Base-by-base conservation (phyloP, 2,888 invertebrate species). In the Pomacea canaliculata region DNA sequence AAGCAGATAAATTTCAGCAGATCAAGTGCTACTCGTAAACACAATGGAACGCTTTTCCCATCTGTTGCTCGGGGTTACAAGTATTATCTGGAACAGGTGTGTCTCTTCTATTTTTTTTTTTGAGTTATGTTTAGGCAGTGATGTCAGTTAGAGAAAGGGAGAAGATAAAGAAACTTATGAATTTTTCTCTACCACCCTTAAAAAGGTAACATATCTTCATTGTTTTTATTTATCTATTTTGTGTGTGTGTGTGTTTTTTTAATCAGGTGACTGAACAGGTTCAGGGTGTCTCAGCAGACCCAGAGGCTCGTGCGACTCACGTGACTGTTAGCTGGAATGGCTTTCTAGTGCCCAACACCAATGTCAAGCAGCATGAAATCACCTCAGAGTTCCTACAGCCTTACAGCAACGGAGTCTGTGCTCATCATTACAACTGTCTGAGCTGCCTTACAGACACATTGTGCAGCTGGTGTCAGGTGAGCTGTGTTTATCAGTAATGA, bases 371-470 rank as follows among this genome's bases (percentile, higher is more conserved):
- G 9, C 85, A 87, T 76, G 78, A 81, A 19, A 83, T 90, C 63
- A 84, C 84, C 12, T 83, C 83, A 2, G 89, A 89, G 78, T 90
- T 88, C 89, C 92, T 97, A 80, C 97, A 97, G 89, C 97, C 97
- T 0, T 97, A 94, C 90, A 95, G 95, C 75, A 93, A 94, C 51
- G 85, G 84, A 8, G 82, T 73, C 48, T 97, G 97, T 88, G 91
- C 92, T 0, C 93, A 93, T 73, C 95, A 96, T 90, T 94, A 92
- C 81, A 97, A 96, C 91, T 97, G 97, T 87, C 92, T 97, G 59
- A 94, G 96, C 80, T 97, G 97, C 88, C 92, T 97, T 74, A 94
- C 95, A 0, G 97, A 97, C 91, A 94, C 95, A 0, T 93, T 94
- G 23, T 98, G 98, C 88, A 96, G 96, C 2, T 98, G 98, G 97